Conservation (phyloP, 2,888 invertebrate genomes). For the Eupsilia transversa region DNA sequence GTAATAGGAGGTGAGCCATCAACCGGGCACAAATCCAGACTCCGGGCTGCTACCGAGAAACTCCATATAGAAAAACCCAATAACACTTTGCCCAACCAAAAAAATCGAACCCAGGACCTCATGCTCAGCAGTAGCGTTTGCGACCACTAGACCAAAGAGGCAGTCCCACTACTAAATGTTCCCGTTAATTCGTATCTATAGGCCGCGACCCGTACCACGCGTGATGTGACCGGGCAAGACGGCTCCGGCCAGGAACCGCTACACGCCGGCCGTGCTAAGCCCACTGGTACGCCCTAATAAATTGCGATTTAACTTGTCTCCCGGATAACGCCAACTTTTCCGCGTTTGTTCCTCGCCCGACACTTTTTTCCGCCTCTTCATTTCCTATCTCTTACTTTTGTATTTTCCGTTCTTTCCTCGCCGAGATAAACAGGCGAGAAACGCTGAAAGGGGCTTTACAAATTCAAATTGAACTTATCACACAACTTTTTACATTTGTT, state of each 20-base stretch:
- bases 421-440: slow-evolving; percentile 90
- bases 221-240: slow-evolving; percentile 14
- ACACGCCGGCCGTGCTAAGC: slow-evolving; percentile 81
- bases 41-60: too few relatives aligned
- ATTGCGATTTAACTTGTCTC: slow-evolving; percentile 91
- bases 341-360: slow-evolving; percentile 90
- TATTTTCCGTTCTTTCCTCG: slow-evolving; percentile 89
- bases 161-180: too few relatives aligned
- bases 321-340: slow-evolving; percentile 90
- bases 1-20: too few relatives aligned
- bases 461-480: slow-evolving; percentile 91
- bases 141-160: too few relatives aligned
- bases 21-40: too few relatives aligned
- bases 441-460: slow-evolving; percentile 91
- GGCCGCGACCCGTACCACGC: slow-evolving; percentile 10
- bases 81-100: too few relatives aligned
- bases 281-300: slow-evolving; percentile 89
- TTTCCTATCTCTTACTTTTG: slow-evolving; percentile 91
- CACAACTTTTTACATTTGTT: slow-evolving; percentile 91
- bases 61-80: too few relatives aligned
- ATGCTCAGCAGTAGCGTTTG: too few relatives aligned
- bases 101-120: too few relatives aligned
- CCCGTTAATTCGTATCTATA: slow-evolving; percentile 10
- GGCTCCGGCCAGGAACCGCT: slow-evolving; percentile 59
- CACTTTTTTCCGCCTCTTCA: slow-evolving; percentile 91